Evolutionary conservation across 2,113 vertebrate species (phyloP).

Genomic region (Tricholaema leucomelas): DNA sequence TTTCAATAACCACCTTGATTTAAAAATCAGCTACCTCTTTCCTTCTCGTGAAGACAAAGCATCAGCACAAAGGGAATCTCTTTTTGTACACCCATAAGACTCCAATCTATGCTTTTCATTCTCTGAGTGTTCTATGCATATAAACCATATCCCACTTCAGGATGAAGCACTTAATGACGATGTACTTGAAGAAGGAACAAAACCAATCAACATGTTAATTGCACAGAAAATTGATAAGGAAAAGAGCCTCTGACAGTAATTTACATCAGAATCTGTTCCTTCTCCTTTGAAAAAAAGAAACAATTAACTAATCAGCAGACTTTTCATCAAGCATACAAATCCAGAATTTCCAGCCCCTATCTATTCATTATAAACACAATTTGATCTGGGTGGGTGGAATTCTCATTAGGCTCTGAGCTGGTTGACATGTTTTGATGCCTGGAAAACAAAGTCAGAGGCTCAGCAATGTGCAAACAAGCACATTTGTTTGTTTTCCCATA

Average conservation of each 20-base stretch:
- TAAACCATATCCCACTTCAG: not conserved
- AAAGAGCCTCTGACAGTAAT: not conserved
- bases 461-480: slow-evolving; percentile 7
- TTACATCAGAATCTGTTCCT: not conserved
- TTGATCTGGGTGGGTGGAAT: slow-evolving; percentile 25
- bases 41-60: not conserved
- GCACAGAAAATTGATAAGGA: not conserved
- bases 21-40: not conserved
- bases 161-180: not conserved
- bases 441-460: slow-evolving; percentile 19
- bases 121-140: not conserved
- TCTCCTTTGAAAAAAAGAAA: not conserved
- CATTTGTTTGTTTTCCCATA: slow-evolving; percentile 3
- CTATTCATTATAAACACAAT: slow-evolving; percentile 7
- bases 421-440: not conserved
- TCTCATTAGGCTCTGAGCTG: slow-evolving; percentile 22
- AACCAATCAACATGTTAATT: not conserved
- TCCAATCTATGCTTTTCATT: not conserved
- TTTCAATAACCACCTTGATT: not conserved
- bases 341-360: not conserved
- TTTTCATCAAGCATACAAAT: not conserved
- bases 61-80: not conserved
- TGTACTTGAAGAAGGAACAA: not conserved
- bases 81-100: not conserved
- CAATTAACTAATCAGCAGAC: not conserved